Base-by-base conservation (phyloP, 2,888 invertebrate genomes). In the Acholoe squamosa region DNA sequence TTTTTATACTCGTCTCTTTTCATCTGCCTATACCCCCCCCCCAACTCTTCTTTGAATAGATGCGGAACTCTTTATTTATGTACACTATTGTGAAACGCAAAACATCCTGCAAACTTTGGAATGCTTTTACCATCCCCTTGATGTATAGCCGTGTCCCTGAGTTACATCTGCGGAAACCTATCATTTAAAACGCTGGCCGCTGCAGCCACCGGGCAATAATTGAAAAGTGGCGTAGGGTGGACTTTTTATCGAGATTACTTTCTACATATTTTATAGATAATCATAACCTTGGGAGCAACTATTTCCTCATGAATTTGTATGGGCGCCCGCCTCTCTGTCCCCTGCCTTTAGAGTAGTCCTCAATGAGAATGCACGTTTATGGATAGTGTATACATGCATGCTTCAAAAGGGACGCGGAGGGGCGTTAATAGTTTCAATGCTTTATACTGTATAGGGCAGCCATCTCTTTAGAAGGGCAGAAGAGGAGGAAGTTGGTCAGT, bases 211-310 rank as follows among this genome's bases (percentile, higher is more conserved):
- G n/a, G 77, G 34, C 77, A 77, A 34, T 86, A 86, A 86, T 86
- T 86, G 86, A 31, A 86, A 86, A 86, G 86, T 54, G 52, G 61
- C 61, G 61, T 34, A 33, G 80, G 34, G 7, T 28, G 61, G 76
- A 76, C 43, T 28, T 52, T 86, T 86, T 56, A 3, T 54, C 54
- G 52, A 19, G 86, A 86, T 86, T 86, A 86, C 86, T 31, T 56
- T 86, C 52, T 86, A 86, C 86, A 86, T 86, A 86, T 86, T 86
- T 86, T 54, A 86, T 86, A 52, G 56, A 52, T 86, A 54, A 86
- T 54, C 54, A 86, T 86, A 28, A 52, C 31, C 54, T 31, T 52
- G 31, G n/a, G 54, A 25, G 54, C 52, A 0, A 16, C 43, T 10
- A 43, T 43, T 43, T 43, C 10, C 43, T 3, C 3, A 10, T 43